Evolutionary conservation across 2,113 vertebrate species (phyloP).

Genomic region (Gorilla gorilla): DNA sequence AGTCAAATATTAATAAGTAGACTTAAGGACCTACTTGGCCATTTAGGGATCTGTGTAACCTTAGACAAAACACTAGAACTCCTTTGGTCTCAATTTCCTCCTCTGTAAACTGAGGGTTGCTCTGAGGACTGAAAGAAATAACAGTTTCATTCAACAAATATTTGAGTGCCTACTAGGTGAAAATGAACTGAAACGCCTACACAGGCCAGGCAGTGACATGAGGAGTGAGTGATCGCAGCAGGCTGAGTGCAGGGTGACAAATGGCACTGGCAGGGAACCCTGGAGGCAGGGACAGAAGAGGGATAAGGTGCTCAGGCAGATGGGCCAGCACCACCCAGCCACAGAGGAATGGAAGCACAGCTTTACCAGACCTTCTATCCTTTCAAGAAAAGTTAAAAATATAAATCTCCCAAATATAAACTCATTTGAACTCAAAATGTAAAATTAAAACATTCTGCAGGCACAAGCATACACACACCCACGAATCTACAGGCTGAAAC

Average conservation of each 20-base stretch:
- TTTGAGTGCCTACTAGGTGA: neutral
- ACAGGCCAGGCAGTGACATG: too few species aligned
- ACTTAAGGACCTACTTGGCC: neutral
- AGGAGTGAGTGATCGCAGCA: too few species aligned
- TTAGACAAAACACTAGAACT: neutral
- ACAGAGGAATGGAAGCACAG: fast-evolving
- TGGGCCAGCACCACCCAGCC: neutral
- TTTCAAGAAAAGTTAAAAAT: neutral
- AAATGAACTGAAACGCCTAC: neutral
- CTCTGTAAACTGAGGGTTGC: neutral
- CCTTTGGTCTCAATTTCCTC: neutral
- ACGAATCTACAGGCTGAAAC: neutral
- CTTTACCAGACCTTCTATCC: neutral
- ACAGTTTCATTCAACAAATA: neutral
- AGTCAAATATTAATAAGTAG: neutral
- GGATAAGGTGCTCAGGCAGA: neutral
- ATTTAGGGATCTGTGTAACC: neutral
- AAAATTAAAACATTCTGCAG: neutral
- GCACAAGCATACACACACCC: neutral
- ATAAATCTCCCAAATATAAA: neutral
- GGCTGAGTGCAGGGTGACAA: neutral
- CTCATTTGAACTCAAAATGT: neutral
- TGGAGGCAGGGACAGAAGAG: neutral
- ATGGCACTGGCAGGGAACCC: neutral
- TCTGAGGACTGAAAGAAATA: neutral